Base-by-base conservation (phyloP, 2,888 invertebrate genomes). In the Protodeltote pygarga region DNA sequence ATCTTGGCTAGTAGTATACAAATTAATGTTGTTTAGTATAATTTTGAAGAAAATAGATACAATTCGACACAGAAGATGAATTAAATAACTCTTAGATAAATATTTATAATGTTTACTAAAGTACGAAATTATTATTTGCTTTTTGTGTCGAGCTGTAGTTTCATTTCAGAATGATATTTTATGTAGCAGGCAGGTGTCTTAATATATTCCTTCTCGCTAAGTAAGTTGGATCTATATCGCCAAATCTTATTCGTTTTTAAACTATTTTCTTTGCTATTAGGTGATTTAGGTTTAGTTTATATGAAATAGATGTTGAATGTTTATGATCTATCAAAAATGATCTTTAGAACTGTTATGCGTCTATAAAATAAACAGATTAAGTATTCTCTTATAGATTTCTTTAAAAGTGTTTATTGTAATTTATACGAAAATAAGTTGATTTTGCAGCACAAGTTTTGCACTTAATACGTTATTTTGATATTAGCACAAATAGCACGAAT, bases 401-500 rank as follows among this genome's bases (percentile, higher is more conserved):
- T 46, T 24, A 20, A 21, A 40, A 24, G 20, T 41, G 19, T 46
- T 31, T 10, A 46, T 37, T 40, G 32, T 46, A 38, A 41, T 34
- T 38, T 23, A 46, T 46, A 45, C 29, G 23, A 37, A 45, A 34
- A 38, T 32, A 49, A 20, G 25, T 50, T 44, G 24, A 50, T 50
- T 54, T 54, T 47, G 41, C 51, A 62, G 59, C 65, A 65, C 65
- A 58, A 41, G 46, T 65, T 46, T 47, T 65, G 72, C 69, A 70
- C 69, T 21, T 58, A 58, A 54, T 48, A 58, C 21, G 31, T 54
- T 62, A 54, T 52, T 52, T 66, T 54, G 49, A 41, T 51, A 50
- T 44, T 37, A 51, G 72, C 70, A 70, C 70, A 51, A 41, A 58
- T 45, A 47, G 63, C 70, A 70, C 65, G 49, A 62, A 65, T 54